phyloP scores from a whole-genome alignment of 2,113 vertebrate species.

The Miniopterus natalensis region DNA sequence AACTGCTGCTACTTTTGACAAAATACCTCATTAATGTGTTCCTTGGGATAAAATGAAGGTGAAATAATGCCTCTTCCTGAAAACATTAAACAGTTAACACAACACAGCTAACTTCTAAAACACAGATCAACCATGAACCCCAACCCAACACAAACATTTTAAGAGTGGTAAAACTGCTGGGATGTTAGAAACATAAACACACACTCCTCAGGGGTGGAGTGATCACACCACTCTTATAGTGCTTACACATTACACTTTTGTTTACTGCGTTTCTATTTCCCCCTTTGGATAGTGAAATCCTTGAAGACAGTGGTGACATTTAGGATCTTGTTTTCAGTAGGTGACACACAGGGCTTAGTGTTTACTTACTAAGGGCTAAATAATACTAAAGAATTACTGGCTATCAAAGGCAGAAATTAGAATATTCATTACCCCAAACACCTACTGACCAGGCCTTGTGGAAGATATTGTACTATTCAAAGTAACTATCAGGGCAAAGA shows the following conservation, averaged over 20 bases:
- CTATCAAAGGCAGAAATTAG: not conserved
- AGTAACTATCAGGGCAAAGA: not conserved
- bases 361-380: not conserved
- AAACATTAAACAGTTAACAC: slow-evolving; percentile 54
- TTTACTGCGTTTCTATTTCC: not conserved
- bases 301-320: not conserved
- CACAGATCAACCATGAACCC: not conserved
- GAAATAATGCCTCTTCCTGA: slow-evolving; percentile 39
- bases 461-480: not conserved
- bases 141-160: not conserved
- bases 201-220: not conserved
- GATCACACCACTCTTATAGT: not conserved
- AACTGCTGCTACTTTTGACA: not conserved
- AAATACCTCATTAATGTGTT: slow-evolving; percentile 17
- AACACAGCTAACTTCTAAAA: slow-evolving; percentile 17
- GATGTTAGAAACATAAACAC: not conserved
- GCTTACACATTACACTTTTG: not conserved
- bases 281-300: not conserved
- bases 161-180: slow-evolving; percentile 9
- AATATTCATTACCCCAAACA: slow-evolving; percentile 10
- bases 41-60: not conserved
- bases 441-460: not conserved
- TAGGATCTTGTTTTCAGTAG: not conserved
- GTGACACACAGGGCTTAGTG: not conserved
- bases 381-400: not conserved